Evolutionary conservation across 2,113 vertebrate genomes (phyloP).

Genomic region (Paradisaea rubra): DNA sequence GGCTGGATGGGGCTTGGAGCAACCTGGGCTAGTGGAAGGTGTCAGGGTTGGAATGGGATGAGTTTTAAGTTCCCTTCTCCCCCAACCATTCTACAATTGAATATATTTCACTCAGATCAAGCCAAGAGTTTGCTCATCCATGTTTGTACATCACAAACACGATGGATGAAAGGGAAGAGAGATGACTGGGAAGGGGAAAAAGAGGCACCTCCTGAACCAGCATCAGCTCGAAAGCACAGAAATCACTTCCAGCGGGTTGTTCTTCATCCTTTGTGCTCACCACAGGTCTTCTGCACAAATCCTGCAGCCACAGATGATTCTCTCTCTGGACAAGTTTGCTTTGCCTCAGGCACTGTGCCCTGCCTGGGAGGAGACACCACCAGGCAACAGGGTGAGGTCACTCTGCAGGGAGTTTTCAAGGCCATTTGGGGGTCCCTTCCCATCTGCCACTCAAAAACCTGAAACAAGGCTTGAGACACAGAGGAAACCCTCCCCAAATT

Average conservation of each 20-base stretch:
- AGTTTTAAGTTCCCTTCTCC: background rate
- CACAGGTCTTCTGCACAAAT: background rate
- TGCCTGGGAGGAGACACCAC: background rate
- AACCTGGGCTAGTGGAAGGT: background rate
- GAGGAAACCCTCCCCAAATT: background rate
- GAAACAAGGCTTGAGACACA: background rate
- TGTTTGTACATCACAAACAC: fast-evolving
- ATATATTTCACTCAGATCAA: background rate
- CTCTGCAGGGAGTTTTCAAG: background rate
- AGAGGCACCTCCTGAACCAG: background rate
- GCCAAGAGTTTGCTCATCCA: background rate
- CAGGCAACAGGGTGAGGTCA: background rate
- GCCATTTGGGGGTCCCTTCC: background rate
- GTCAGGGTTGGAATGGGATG: background rate
- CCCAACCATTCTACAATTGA: background rate
- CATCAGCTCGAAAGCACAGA: background rate
- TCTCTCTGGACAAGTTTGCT: background rate
- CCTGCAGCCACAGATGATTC: background rate
- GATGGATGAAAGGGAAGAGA: background rate
- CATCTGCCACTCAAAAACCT: background rate
- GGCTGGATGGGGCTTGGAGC: background rate
- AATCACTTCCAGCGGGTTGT: background rate
- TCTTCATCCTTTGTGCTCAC: background rate
- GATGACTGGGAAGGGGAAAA: background rate
- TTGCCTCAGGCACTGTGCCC: background rate